Conservation (phyloP, 2,113 vertebrate genomes). For the Drymodes brunneopygia region DNA sequence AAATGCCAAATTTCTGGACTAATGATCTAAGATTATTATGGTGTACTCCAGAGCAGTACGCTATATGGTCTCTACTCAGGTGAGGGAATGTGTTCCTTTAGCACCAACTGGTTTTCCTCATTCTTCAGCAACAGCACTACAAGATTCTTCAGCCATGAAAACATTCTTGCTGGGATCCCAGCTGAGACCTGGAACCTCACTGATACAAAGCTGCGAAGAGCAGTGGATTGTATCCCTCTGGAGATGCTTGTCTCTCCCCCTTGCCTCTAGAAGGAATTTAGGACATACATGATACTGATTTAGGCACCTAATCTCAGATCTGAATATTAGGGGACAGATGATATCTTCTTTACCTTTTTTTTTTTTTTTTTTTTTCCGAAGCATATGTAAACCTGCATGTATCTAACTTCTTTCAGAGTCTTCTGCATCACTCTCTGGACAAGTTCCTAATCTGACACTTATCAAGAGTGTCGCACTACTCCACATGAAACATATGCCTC, state of each 20-base stretch:
- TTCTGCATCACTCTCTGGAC: neutral
- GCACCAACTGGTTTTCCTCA: neutral
- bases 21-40: neutral
- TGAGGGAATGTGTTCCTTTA: neutral
- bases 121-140: neutral
- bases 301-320: neutral
- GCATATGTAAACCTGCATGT: neutral
- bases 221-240: neutral
- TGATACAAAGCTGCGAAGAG: neutral
- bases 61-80: neutral
- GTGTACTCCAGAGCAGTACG: neutral
- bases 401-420: neutral
- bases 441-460: neutral
- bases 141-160: neutral
- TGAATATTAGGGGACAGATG: neutral
- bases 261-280: neutral
- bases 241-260: neutral
- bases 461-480: neutral
- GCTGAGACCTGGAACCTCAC: neutral
- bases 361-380: accelerated
- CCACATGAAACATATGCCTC: neutral
- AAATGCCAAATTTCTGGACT: neutral
- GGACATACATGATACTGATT: neutral
- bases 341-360: neutral
- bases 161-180: neutral